A percentile compares a stretch with the other conserved stretches of the same genome.
phyloP scores from a whole-genome alignment of 2,797 vertebrate species.

The Argya squamiceps region DNA sequence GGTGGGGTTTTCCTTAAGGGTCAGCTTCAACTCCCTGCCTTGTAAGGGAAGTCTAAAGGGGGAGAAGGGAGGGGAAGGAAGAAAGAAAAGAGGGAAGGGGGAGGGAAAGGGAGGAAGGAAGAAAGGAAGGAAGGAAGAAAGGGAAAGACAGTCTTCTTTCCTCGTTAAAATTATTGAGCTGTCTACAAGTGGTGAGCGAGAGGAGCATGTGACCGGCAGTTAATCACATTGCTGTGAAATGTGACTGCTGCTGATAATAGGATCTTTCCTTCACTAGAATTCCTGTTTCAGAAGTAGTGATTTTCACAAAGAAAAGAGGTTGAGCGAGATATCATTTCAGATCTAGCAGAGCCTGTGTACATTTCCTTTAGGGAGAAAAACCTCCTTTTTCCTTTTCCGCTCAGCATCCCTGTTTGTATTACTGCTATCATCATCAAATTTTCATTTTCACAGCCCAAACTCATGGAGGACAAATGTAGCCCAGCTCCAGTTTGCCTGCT shows the following conservation, averaged over 20 bases:
- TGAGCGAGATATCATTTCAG: constrained; percentile 60
- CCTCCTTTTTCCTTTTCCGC: not conserved
- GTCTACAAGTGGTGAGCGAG: constrained; percentile 56
- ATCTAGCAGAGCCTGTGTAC: constrained; percentile 47
- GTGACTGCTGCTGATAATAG: constrained; percentile 67
- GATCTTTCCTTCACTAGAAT: constrained; percentile 61
- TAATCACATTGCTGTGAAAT: constrained; percentile 73
- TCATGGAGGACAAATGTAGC: not conserved
- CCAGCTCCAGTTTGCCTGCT: not conserved
- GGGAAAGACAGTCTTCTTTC: not conserved
- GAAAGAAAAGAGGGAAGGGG: not conserved
- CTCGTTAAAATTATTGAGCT: constrained; percentile 73
- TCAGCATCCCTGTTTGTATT: not conserved
- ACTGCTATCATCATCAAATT: constrained; percentile 1
- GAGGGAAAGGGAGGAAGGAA: not conserved
- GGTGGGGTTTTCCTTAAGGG: constrained; percentile 44
- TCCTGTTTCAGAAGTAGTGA: constrained; percentile 63
- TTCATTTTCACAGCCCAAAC: constrained; percentile 33
- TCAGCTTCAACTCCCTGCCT: constrained; percentile 48
- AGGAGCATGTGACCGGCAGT: constrained; percentile 52
- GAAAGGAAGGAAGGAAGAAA: constrained; percentile 20
- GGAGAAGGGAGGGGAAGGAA: not conserved
- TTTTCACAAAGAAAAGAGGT: constrained; percentile 63
- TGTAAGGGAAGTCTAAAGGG: not conserved
- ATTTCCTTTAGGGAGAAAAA: constrained; percentile 35